Base-by-base conservation (phyloP, 2,113 vertebrate genomes). In the Mustela nigripes region DNA sequence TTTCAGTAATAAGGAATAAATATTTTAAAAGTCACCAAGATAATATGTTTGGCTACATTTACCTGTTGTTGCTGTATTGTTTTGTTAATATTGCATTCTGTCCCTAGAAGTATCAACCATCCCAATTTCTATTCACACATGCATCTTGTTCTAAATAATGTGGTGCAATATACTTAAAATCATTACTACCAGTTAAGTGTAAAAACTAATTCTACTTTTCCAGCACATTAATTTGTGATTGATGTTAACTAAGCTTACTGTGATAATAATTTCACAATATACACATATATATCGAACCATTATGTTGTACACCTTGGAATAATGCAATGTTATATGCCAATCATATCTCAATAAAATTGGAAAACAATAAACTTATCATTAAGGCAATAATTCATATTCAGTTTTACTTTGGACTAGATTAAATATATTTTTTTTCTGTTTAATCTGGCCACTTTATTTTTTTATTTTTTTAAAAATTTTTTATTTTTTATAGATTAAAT, bases 1-100 rank as follows among this genome's bases (percentile, higher is more conserved):
- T 26, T 73, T 82, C 26, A 89, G 7, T 81, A 89, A 62, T 63
- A 82, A 82, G 4, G 21, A 94, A 31, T 94, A 73, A 89, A 94
- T 65, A n/a, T 56, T 9, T 48, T 83, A 74, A 63, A 76, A 95
- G 67, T 74, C 21, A 84, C 26, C 7, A 90, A 95, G 15, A 90
- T 5, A 19, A 42, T 76, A 60, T 58, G n/a, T 65, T 42, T 83
- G 58, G 31, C 87, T 91, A 42, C 4, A 31, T 63, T 63, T 28
- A 63, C 26, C 58, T 74, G 45, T 10, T 83, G 12, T 65, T 56
- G 1, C 48, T 78, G 31, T 58, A 42, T 58, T 79, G 50, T 85
- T 78, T 91, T 95, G n/a, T 78, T 79, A 91, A 56, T 67, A 56
- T 67, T 79, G 16, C 22, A 78, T 67, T 58, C 11, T n/a, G 3